A percentile compares a stretch with the other conserved stretches of the same genome.
Conservation (phyloP, 2,797 vertebrate genomes). For the Brachyalestes nurse region DNA sequence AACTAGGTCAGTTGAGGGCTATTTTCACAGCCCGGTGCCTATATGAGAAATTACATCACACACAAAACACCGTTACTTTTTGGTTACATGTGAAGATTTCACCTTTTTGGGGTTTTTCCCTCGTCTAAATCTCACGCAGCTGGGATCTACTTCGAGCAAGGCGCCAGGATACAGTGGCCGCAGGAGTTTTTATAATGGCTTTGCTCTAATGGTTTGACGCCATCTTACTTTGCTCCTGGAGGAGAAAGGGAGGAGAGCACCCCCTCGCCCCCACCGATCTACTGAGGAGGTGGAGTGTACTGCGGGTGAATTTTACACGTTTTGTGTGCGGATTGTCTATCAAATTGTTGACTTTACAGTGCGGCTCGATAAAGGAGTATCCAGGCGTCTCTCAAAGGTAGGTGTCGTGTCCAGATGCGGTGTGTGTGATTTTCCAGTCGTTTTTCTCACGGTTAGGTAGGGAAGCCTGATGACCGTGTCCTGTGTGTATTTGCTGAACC, state of each 20-base stretch:
- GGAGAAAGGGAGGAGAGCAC: slow-evolving; percentile 32
- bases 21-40: not conserved
- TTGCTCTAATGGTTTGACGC: slow-evolving; percentile 74
- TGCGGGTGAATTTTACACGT: slow-evolving; percentile 42
- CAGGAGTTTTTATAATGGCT: slow-evolving; percentile 76
- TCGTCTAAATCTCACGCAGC: not conserved
- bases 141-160: slow-evolving; percentile 71
- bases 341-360: slow-evolving; percentile 63
- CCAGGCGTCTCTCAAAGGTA: slow-evolving; percentile 75
- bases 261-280: slow-evolving; percentile 1
- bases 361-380: slow-evolving; percentile 71
- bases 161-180: slow-evolving; percentile 76
- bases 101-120: not conserved
- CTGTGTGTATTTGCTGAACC: not conserved
- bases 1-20: not conserved
- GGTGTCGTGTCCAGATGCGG: slow-evolving; percentile 56
- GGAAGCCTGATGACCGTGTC: not conserved
- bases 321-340: slow-evolving; percentile 52
- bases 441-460: not conserved
- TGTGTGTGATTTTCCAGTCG: not conserved
- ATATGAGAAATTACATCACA: not conserved
- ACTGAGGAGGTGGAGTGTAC: slow-evolving; percentile 48
- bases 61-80: not conserved
- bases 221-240: slow-evolving; percentile 80
- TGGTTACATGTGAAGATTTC: not conserved